A percentile compares a stretch with the other conserved stretches of the same genome.
phyloP scores from a whole-genome alignment of 2,888 invertebrate species.

The Eupithecia subumbrata region DNA sequence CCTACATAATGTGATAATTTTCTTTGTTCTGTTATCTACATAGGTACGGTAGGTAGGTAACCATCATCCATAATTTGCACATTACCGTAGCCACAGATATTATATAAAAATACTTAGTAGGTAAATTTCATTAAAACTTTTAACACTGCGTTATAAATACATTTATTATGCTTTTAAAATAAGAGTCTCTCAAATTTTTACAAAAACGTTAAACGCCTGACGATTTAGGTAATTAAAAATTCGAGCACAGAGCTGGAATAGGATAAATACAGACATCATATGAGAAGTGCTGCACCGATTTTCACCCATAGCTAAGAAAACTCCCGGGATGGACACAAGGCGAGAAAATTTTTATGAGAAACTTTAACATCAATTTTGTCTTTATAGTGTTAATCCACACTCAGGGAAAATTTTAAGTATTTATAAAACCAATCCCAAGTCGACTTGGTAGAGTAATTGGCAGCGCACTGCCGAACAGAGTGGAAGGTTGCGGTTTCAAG shows the following conservation, averaged over 20 bases:
- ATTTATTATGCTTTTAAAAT: constrained; percentile 33
- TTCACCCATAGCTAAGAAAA: background rate
- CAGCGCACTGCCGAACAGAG: background rate
- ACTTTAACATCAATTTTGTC: background rate
- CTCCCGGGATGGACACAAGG: background rate
- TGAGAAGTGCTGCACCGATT: background rate
- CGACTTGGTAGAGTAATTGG: background rate
- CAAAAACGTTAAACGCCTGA: background rate
- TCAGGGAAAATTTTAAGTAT: background rate
- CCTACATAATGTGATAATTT: too few species aligned
- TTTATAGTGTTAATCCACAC: background rate
- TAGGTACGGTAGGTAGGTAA: background rate
- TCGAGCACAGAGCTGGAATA: background rate
- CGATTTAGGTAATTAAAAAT: background rate
- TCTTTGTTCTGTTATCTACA: too few species aligned
- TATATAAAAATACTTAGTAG: background rate
- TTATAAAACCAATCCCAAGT: background rate
- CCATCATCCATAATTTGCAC: background rate
- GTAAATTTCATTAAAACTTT: background rate
- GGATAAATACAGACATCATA: background rate
- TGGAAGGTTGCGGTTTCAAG: background rate
- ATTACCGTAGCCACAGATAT: too few species aligned
- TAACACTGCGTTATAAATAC: constrained; percentile 16
- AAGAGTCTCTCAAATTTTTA: constrained; percentile 15
- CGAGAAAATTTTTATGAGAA: background rate